A percentile compares a stretch with the other conserved stretches of the same genome.
Conservation (phyloP, 2,888 invertebrate species). For the Escarpia spicata region DNA sequence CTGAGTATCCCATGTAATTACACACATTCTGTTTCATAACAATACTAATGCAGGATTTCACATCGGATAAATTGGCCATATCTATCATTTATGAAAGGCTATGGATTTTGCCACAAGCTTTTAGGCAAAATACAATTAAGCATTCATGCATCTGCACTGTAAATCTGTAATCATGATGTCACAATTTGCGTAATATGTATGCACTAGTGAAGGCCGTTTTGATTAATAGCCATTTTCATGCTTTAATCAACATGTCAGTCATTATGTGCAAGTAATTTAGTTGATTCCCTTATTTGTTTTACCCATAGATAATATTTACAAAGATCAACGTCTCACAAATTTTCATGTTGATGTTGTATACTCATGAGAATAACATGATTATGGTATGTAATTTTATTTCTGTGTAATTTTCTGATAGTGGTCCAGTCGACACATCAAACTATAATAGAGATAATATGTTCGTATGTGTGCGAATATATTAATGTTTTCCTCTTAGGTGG, state of each 20-base stretch:
- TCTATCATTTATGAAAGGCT: slow-evolving; percentile 16
- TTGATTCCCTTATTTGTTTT: too few relatives aligned
- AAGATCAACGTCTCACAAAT: too few relatives aligned
- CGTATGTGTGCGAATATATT: too few relatives aligned
- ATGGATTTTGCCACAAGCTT: not conserved
- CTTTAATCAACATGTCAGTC: not conserved
- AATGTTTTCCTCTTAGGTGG: too few relatives aligned
- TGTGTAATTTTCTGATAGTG: too few relatives aligned
- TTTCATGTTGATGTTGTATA: too few relatives aligned
- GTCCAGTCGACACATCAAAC: too few relatives aligned
- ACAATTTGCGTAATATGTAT: not conserved
- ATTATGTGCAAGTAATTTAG: too few relatives aligned
- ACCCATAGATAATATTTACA: too few relatives aligned
- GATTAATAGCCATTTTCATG: not conserved
- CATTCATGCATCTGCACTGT: not conserved
- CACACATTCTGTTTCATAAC: not conserved
- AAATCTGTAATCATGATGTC: not conserved
- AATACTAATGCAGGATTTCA: slow-evolving; percentile 13
- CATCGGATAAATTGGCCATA: not conserved
- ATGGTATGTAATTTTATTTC: too few relatives aligned
- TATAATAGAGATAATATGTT: too few relatives aligned
- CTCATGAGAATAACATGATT: too few relatives aligned
- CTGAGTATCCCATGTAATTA: not conserved
- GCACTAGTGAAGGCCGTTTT: not conserved
- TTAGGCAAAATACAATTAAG: not conserved